phyloP scores from a whole-genome alignment of 2,888 invertebrate species.

The Electrophaes corylata region DNA sequence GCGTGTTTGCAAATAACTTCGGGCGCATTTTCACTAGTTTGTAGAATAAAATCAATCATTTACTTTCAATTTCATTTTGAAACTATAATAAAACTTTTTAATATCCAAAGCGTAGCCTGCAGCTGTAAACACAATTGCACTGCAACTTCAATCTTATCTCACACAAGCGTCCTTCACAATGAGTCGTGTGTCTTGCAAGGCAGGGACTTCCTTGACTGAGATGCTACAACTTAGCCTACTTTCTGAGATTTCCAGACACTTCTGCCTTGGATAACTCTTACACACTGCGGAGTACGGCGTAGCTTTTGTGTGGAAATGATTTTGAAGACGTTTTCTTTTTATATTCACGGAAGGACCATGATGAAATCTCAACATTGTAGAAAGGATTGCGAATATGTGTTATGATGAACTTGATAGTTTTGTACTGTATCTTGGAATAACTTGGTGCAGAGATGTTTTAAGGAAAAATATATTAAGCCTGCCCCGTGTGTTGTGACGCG shows the following conservation, averaged over 20 bases:
- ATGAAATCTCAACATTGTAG: not conserved
- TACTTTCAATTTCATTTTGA: not conserved
- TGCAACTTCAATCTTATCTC: slow-evolving; percentile 23
- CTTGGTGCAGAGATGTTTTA: too few relatives aligned
- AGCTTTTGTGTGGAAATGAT: slow-evolving; percentile 15
- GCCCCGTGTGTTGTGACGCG: too few relatives aligned
- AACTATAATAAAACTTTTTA: slow-evolving; percentile 18
- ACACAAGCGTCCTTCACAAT: slow-evolving; percentile 21
- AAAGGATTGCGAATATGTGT: not conserved
- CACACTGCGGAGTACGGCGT: slow-evolving; percentile 28
- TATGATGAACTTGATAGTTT: not conserved
- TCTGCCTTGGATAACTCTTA: slow-evolving; percentile 8
- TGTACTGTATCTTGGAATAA: too few relatives aligned
- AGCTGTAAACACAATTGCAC: slow-evolving; percentile 15
- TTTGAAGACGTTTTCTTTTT: not conserved
- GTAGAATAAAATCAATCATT: not conserved
- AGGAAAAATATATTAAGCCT: too few relatives aligned
- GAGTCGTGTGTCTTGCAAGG: slow-evolving; percentile 20
- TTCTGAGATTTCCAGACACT: slow-evolving; percentile 19
- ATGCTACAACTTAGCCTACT: slow-evolving; percentile 35
- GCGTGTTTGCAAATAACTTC: not conserved
- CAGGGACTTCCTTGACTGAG: slow-evolving; percentile 25
- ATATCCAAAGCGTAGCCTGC: slow-evolving; percentile 13
- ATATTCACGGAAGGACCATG: not conserved
- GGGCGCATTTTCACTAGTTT: too few relatives aligned